Evolutionary conservation across 1,140 invertebrate species (phyloP).

Genomic region (Sinella curviseta): DNA sequence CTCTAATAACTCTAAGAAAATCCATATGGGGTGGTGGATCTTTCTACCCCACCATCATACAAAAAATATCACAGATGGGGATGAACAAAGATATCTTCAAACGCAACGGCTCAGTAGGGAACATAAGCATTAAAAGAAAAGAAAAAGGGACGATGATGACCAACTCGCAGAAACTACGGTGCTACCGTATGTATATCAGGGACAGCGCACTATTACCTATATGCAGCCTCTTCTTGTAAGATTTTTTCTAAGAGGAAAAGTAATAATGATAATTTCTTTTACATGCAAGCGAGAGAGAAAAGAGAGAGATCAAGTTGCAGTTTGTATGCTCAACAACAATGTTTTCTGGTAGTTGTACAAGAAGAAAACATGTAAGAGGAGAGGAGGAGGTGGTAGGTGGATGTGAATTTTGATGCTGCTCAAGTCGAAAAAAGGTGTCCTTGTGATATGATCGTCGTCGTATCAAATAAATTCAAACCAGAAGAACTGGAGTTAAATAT

Average conservation of each 20-base stretch:
- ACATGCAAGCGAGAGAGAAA: no score
- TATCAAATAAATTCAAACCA: background rate
- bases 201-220: no score
- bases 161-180: no score
- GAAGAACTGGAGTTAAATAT: background rate
- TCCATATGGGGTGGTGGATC: background rate
- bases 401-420: background rate
- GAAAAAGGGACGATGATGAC: background rate
- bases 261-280: background rate
- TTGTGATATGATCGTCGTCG: constrained; percentile 9
- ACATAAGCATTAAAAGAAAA: background rate
- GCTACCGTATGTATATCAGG: no score
- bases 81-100: background rate
- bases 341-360: background rate
- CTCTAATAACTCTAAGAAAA: no score
- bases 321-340: background rate
- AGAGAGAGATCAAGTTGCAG: background rate
- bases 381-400: constrained; percentile 1
- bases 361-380: background rate
- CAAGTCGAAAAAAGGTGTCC: background rate
- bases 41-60: background rate
- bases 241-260: no score
- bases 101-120: no score
- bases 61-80: background rate
- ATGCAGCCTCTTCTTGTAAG: no score